phyloP scores from a whole-genome alignment of 2,888 invertebrate genomes.

The Amblyteles armatorius region DNA sequence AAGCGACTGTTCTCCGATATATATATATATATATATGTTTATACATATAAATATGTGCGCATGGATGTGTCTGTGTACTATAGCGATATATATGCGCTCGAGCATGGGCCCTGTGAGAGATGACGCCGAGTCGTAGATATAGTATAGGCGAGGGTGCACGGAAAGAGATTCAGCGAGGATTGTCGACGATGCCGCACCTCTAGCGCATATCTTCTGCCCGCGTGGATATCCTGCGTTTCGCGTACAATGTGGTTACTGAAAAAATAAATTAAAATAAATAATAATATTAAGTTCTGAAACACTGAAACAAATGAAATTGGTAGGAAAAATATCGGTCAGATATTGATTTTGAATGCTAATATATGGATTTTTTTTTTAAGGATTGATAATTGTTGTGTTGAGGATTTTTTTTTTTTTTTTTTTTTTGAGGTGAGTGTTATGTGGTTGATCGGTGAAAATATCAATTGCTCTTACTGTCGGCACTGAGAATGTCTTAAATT shows the following conservation, averaged over 20 bases:
- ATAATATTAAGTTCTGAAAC: not conserved
- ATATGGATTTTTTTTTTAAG: too few relatives aligned
- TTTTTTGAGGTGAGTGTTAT: too few relatives aligned
- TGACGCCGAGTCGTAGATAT: conserved; percentile 54
- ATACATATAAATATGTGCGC: conserved; percentile 31
- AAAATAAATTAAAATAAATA: not conserved
- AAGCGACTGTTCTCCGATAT: conserved; percentile 73
- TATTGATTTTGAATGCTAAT: too few relatives aligned
- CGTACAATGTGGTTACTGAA: not conserved
- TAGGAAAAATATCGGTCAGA: not conserved
- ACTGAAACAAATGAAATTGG: not conserved
- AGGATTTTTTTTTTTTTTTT: too few relatives aligned
- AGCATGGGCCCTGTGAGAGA: conserved; percentile 26
- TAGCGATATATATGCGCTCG: conserved; percentile 41
- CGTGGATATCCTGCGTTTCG: not conserved
- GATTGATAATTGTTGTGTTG: too few relatives aligned
- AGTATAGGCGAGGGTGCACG: conserved; percentile 41
- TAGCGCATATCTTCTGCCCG: conserved; percentile 69
- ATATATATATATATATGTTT: conserved; percentile 25
- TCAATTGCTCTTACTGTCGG: too few relatives aligned
- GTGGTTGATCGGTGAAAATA: too few relatives aligned
- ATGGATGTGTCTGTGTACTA: not conserved
- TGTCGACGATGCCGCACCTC: conserved; percentile 82
- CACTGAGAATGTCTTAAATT: too few relatives aligned
- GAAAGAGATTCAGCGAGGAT: conserved; percentile 68